Conservation (phyloP, 2,888 invertebrate genomes). For the Rotaria macrura region DNA sequence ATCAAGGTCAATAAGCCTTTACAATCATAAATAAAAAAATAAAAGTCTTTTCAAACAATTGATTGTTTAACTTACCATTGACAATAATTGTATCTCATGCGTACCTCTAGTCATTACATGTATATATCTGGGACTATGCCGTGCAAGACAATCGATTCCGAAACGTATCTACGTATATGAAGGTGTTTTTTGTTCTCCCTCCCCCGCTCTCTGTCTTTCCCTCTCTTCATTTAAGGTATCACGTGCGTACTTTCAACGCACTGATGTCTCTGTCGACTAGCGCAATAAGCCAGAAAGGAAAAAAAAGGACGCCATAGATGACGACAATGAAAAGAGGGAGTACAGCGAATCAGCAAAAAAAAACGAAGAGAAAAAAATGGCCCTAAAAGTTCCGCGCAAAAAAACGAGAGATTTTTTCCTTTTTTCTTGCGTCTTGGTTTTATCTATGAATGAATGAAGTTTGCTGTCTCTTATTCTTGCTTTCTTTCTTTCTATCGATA, state of each 20-base stretch:
- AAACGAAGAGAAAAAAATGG: background rate
- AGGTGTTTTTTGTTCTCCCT: background rate
- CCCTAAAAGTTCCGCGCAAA: background rate
- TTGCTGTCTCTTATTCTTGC: background rate
- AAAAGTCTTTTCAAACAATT: background rate
- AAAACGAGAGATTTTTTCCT: constrained; percentile 12
- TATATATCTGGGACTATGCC: background rate
- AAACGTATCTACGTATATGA: background rate
- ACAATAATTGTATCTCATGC: background rate
- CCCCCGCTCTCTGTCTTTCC: background rate
- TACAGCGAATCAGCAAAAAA: background rate
- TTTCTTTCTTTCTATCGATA: background rate
- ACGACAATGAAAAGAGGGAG: constrained; percentile 3
- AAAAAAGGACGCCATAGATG: constrained; percentile 16
- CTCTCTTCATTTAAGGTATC: background rate
- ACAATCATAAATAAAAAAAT: background rate
- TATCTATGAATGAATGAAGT: background rate
- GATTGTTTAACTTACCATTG: background rate
- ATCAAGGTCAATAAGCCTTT: background rate
- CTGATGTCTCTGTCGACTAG: constrained; percentile 7
- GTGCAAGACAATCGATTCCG: background rate
- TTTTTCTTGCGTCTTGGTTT: constrained; percentile 9
- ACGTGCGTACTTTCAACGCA: background rate
- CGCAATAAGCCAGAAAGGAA: background rate
- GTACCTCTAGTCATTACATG: background rate